phyloP scores from a whole-genome alignment of 2,113 vertebrate genomes.

The Eira barbara region DNA sequence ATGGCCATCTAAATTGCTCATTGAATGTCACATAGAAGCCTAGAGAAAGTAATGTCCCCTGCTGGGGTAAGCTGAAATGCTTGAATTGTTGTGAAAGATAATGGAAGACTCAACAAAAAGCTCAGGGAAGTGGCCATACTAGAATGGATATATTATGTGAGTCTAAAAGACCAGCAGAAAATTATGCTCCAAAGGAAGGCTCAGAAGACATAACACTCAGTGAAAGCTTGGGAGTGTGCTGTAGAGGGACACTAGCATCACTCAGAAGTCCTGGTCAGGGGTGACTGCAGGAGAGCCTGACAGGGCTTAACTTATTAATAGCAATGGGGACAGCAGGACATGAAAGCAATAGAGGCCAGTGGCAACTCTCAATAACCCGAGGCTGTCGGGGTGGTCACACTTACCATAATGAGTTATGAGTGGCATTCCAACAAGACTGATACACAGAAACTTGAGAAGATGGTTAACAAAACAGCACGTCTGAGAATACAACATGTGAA shows the following conservation, averaged over 20 bases:
- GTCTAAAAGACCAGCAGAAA: neutral
- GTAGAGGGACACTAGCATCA: neutral
- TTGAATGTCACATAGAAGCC: neutral
- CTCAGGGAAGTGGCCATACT: neutral
- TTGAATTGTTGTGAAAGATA: neutral
- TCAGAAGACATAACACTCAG: neutral
- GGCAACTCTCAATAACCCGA: neutral
- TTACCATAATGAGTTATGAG: neutral
- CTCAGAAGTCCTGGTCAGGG: neutral
- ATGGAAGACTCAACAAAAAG: neutral
- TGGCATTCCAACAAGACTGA: neutral
- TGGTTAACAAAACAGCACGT: neutral
- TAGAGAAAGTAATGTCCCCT: neutral
- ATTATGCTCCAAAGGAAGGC: neutral
- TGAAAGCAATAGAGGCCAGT: neutral
- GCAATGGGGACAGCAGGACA: neutral
- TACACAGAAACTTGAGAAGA: neutral
- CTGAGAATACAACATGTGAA: neutral
- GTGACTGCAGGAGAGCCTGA: neutral
- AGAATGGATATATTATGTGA: neutral
- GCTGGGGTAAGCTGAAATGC: neutral
- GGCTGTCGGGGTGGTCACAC: neutral
- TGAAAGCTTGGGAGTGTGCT: neutral
- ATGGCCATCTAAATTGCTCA: neutral
- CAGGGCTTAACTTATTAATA: neutral